Evolutionary conservation across 2,888 invertebrate species (phyloP).

Genomic region (Molanna angustata): DNA sequence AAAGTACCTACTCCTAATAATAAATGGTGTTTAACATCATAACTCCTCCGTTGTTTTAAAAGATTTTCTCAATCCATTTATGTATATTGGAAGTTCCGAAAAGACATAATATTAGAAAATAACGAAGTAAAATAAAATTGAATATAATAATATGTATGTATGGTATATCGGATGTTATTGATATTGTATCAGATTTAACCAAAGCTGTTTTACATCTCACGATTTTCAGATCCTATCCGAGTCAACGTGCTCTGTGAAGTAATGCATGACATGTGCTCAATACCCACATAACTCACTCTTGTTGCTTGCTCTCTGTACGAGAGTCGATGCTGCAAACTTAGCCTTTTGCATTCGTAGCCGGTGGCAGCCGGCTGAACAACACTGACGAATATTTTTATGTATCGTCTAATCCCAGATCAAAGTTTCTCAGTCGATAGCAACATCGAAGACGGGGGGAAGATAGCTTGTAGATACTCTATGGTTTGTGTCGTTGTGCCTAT

Average conservation of each 20-base stretch:
- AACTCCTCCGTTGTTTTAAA: no score
- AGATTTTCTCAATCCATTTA: no score
- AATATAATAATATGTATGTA: no score
- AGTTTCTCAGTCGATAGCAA: constrained; percentile 11
- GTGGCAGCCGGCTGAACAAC: constrained; percentile 3
- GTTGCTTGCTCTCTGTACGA: not conserved
- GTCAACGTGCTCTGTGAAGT: constrained; percentile 12
- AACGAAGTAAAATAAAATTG: no score
- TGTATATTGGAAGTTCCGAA: no score
- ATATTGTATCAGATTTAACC: constrained; percentile 14
- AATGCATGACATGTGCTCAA: constrained; percentile 17
- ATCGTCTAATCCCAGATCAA: constrained; percentile 9
- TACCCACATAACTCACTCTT: constrained; percentile 7
- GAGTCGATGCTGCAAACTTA: not conserved
- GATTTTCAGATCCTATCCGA: constrained; percentile 8
- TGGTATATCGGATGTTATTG: no score
- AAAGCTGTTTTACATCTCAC: constrained; percentile 22
- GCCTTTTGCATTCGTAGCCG: constrained; percentile 6
- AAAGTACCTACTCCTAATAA: no score
- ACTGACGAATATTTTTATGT: constrained; percentile 10
- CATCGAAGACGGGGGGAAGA: no score
- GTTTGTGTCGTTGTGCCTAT: no score
- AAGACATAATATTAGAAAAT: no score
- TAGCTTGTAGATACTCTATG: no score
- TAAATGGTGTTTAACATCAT: no score